Base-by-base conservation (phyloP, 2,113 vertebrate genomes). In the Rynchops niger region DNA sequence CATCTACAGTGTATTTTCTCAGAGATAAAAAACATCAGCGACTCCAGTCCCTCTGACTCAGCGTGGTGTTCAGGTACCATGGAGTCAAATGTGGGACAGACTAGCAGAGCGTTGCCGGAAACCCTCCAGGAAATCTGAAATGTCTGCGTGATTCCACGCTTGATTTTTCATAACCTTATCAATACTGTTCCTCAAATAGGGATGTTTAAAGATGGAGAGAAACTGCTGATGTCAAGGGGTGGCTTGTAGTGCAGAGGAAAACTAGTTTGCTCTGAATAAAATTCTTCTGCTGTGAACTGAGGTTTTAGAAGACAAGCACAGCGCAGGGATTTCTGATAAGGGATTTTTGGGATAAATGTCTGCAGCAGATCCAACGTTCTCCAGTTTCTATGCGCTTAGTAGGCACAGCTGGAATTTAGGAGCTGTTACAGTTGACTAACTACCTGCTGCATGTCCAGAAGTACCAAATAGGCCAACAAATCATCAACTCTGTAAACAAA, bases 11-110 rank as follows among this genome's bases (percentile, higher is more conserved):
- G 73, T 72, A 85, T 96, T 95, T 97, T 91, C 94, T 84, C 29
- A 49, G 83, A 89, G 96, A 96, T 95, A 92, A 96, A 95, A 96
- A 91, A 7, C 86, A 95, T 93, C 86, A 95, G 81, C 1, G 2
- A 52, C 83, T 96, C 65, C 78, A 92, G 81, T 95, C 52, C 66
- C 73, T 95, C 93, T 97, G 93, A 96, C 88, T 95, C 95, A 91
- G 92, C 83, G 88, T 66, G 52, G 65, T 86, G 93, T 70, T 91
- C 92, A 94, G 94, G 85, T 96, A 82, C 83, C 65, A 58, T 9
- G 76, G 90, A 93, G 95, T 77, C 88, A 96, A 95, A 78, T 0
- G n/a, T 69, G 62, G 40, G 59, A 34, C 43, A 94, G 81, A 42
- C n/a, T 67, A 79, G 55, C 80, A 82, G 49, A 86, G 61, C 2